Evolutionary conservation across 2,797 vertebrate species (phyloP).

Genomic region (Chaetophractus vellerosus): DNA sequence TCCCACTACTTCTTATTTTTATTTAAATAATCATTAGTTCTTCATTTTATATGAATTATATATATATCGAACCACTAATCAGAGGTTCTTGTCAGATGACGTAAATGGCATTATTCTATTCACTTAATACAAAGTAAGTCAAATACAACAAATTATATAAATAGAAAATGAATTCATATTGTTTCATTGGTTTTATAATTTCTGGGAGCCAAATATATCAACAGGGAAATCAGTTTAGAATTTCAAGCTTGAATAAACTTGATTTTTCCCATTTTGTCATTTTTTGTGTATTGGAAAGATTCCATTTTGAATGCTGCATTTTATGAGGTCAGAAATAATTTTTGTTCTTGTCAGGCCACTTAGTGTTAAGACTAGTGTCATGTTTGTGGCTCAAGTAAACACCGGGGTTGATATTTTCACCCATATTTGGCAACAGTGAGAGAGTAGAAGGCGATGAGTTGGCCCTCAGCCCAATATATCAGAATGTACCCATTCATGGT

Average conservation of each 20-base stretch:
- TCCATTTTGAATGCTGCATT: neutral
- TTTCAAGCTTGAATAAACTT: conserved; percentile 45
- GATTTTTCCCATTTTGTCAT: conserved; percentile 42
- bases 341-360: conserved; percentile 69
- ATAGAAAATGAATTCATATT: conserved; percentile 31
- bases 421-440: conserved; percentile 33
- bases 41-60: neutral
- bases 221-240: conserved; percentile 8
- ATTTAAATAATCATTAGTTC: conserved; percentile 25
- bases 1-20: neutral
- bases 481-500: conserved; percentile 17
- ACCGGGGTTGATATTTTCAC: conserved; percentile 41
- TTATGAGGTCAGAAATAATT: conserved; percentile 17
- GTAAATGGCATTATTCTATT: neutral
- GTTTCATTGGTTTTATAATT: neutral
- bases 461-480: conserved; percentile 26
- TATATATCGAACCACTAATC: neutral
- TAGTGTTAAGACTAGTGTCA: conserved; percentile 66
- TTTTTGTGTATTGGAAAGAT: conserved; percentile 28
- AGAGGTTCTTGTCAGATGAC: neutral
- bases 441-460: conserved; percentile 23
- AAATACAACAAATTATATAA: neutral
- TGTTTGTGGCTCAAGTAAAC: conserved; percentile 46
- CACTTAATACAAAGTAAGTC: conserved; percentile 5
- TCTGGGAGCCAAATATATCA: neutral